These are phyloP conservation scores for Theristicus caerulescens DNA, from an alignment of 2,113 vertebrate species.

Conservation along the genomic window DNA sequence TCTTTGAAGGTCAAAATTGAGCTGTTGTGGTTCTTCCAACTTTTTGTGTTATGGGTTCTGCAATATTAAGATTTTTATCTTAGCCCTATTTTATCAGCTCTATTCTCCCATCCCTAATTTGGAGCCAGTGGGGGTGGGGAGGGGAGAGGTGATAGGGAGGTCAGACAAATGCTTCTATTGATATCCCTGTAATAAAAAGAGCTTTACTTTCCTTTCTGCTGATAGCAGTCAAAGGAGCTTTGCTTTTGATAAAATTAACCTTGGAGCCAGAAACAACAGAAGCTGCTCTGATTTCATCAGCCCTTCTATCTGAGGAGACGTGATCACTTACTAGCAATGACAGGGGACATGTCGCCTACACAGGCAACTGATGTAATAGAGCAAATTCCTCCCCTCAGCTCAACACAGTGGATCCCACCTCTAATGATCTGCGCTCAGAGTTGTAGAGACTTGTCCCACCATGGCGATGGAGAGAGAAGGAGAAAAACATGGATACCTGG, in stretches of 20 bases:
- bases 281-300: slow-evolving; percentile 61
- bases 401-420: background rate
- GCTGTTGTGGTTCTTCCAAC: background rate
- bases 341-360: background rate
- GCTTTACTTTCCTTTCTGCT: slow-evolving; percentile 53
- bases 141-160: slow-evolving; percentile 20
- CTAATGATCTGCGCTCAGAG: background rate
- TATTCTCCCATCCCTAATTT: slow-evolving; percentile 23
- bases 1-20: slow-evolving; percentile 29
- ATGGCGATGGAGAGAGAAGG: background rate
- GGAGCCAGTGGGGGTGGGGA: slow-evolving; percentile 24
- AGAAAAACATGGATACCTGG: background rate
- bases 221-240: slow-evolving; percentile 59
- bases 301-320: slow-evolving; percentile 27
- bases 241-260: slow-evolving; percentile 67
- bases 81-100: slow-evolving; percentile 24
- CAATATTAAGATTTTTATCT: slow-evolving; percentile 60
- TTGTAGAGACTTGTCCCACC: background rate
- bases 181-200: slow-evolving; percentile 64
- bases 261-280: slow-evolving; percentile 62
- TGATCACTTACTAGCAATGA: slow-evolving; percentile 46
- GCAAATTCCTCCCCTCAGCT: background rate
- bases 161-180: slow-evolving; percentile 55
- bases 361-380: background rate
- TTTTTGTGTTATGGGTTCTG: background rate